Conservation (phyloP, 1,140 invertebrate species). For the Anadara kagoshimensis region DNA sequence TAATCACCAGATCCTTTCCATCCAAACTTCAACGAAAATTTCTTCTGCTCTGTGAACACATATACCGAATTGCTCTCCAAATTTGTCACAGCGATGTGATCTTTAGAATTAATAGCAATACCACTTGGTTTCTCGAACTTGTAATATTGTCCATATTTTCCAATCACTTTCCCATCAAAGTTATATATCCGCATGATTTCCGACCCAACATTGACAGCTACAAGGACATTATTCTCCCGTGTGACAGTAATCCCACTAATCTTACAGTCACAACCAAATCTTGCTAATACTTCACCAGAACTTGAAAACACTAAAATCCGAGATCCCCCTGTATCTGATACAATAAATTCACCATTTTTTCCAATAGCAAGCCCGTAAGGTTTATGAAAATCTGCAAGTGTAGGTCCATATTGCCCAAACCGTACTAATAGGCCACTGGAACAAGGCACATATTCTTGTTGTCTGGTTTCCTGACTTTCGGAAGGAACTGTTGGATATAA, state of each 20-base stretch:
- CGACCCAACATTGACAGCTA: constrained; percentile 58
- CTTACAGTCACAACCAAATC: constrained; percentile 57
- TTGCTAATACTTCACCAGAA: constrained; percentile 49
- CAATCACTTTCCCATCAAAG: constrained; percentile 53
- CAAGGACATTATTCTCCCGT: constrained; percentile 56
- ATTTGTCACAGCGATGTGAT: constrained; percentile 61
- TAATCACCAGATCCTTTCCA: constrained; percentile 92
- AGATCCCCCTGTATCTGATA: constrained; percentile 62
- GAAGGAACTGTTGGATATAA: constrained; percentile 6
- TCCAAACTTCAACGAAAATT: constrained; percentile 97
- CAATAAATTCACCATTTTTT: constrained; percentile 56
- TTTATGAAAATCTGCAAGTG: constrained; percentile 58
- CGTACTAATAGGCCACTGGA: constrained; percentile 32
- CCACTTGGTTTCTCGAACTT: constrained; percentile 64
- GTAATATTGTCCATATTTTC: constrained; percentile 61
- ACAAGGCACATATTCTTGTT: constrained; percentile 11
- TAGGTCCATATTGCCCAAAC: constrained; percentile 64
- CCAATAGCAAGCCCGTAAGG: constrained; percentile 62
- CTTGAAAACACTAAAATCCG: constrained; percentile 63
- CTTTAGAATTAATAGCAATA: constrained; percentile 52
- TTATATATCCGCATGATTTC: constrained; percentile 59
- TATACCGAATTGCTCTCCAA: constrained; percentile 92
- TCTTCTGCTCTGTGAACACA: constrained; percentile 98
- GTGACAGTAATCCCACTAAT: constrained; percentile 61
- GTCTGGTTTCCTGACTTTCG: not conserved